Percentiles rank a stretch among this genome's conserved stretches.
phyloP scores from a whole-genome alignment of 2,113 vertebrate species.

The Elachura formosa region DNA sequence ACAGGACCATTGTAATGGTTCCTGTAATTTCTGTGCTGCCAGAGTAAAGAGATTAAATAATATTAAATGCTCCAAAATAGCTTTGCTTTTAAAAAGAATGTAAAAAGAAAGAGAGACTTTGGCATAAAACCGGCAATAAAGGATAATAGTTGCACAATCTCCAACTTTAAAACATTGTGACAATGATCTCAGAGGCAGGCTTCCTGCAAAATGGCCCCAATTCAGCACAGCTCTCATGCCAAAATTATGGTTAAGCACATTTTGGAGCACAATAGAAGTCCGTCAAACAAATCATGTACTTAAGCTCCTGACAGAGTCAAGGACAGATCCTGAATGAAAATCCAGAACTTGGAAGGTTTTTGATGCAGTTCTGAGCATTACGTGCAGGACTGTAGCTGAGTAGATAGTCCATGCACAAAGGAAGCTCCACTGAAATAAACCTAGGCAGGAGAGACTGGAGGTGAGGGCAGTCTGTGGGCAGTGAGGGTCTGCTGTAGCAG shows the following conservation, averaged over 20 bases:
- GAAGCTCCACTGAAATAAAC: not conserved
- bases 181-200: not conserved
- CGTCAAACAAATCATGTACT: not conserved
- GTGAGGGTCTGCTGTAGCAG: not conserved
- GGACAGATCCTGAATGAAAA: not conserved
- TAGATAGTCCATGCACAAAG: not conserved
- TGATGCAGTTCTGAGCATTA: not conserved
- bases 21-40: slow-evolving; percentile 60
- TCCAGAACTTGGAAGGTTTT: not conserved
- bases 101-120: slow-evolving; percentile 38
- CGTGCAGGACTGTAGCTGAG: accelerated
- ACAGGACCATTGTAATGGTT: slow-evolving; percentile 67
- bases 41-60: slow-evolving; percentile 62
- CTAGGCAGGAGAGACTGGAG: too few relatives aligned
- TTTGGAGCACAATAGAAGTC: not conserved
- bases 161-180: slow-evolving; percentile 29
- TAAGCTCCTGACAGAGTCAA: not conserved
- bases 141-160: slow-evolving; percentile 45
- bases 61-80: slow-evolving; percentile 62
- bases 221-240: not conserved
- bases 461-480: not conserved
- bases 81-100: slow-evolving; percentile 47
- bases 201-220: not conserved
- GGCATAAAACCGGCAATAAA: slow-evolving; percentile 41
- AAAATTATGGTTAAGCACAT: not conserved